phyloP scores from a whole-genome alignment of 2,797 vertebrate genomes.

The Austrolebias charrua region DNA sequence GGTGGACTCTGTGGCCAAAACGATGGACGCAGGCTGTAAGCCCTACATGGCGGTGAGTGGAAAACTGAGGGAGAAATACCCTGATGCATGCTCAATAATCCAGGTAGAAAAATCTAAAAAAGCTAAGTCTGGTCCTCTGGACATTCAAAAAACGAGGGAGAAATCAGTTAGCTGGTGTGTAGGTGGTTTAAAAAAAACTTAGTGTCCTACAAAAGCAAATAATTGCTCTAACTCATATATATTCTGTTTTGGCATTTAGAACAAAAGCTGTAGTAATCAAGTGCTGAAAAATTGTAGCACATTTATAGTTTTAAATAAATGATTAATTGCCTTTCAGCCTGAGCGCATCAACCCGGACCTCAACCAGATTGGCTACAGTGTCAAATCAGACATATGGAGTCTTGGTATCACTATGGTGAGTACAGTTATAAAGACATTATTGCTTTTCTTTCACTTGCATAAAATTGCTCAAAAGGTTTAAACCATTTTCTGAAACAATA shows the following conservation, averaged over 20 bases:
- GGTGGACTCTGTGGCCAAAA: slow-evolving; percentile 96
- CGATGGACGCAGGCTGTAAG: slow-evolving; percentile 96
- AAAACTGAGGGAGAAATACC: not conserved
- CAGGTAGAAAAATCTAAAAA: no score
- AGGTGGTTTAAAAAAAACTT: no score
- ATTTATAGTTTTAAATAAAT: not conserved
- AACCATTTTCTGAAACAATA: no score
- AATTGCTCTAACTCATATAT: no score
- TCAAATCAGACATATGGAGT: slow-evolving; percentile 99
- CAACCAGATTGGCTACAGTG: slow-evolving; percentile 98
- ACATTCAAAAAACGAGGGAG: no score
- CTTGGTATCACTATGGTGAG: slow-evolving; percentile 98
- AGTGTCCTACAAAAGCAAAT: no score
- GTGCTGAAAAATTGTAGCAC: not conserved
- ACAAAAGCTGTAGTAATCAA: not conserved
- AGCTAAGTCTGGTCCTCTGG: no score
- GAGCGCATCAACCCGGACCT: slow-evolving; percentile 99
- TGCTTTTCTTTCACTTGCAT: no score
- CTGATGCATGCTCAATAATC: no score
- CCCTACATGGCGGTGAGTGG: slow-evolving; percentile 96
- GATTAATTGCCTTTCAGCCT: slow-evolving; percentile 78
- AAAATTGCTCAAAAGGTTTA: no score
- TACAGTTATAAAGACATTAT: not conserved
- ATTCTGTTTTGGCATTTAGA: not conserved
- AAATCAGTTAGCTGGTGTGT: no score